phyloP scores from a whole-genome alignment of 2,888 invertebrate species.

The Ornithoptera alexandrae region DNA sequence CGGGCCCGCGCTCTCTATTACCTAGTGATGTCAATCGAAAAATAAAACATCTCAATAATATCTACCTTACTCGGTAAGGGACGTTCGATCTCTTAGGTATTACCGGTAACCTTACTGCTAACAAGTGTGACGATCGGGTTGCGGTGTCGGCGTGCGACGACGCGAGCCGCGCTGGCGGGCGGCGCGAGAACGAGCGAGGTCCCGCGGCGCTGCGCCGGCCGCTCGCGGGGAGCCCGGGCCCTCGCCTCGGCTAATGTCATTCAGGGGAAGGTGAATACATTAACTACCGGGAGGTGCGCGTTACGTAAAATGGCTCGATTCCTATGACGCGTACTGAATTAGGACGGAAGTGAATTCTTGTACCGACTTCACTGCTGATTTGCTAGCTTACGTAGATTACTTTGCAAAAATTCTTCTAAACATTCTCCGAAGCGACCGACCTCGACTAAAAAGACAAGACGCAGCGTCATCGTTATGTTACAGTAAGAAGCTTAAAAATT shows the following conservation, averaged over 20 bases:
- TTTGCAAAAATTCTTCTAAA: slow-evolving; percentile 74
- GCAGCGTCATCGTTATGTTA: slow-evolving; percentile 61
- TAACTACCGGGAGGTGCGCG: slow-evolving; percentile 73
- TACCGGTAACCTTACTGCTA: slow-evolving; percentile 78
- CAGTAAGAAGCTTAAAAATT: slow-evolving; percentile 75
- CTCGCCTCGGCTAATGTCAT: slow-evolving; percentile 63
- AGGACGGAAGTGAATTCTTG: slow-evolving; percentile 80
- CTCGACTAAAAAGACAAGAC: slow-evolving; percentile 61
- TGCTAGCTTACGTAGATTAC: slow-evolving; percentile 76
- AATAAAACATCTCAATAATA: slow-evolving; percentile 72
- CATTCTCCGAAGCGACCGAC: slow-evolving; percentile 59
- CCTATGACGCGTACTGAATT: slow-evolving; percentile 79
- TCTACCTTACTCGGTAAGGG: slow-evolving; percentile 80
- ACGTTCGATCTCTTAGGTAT: slow-evolving; percentile 78
- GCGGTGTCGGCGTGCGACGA: slow-evolving; percentile 25
- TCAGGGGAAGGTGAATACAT: slow-evolving; percentile 74
- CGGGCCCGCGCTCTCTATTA: slow-evolving; percentile 19
- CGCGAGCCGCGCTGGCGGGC: slow-evolving; percentile 30
- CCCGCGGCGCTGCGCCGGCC: slow-evolving; percentile 40
- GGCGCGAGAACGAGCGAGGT: slow-evolving; percentile 32
- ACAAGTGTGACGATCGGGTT: slow-evolving; percentile 63
- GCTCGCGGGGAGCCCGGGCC: slow-evolving; percentile 36
- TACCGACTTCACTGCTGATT: slow-evolving; percentile 78
- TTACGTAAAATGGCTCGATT: slow-evolving; percentile 81
- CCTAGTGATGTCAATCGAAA: slow-evolving; percentile 71